Base-by-base conservation (phyloP, 2,797 vertebrate species). In the Phalloptychus januarius region DNA sequence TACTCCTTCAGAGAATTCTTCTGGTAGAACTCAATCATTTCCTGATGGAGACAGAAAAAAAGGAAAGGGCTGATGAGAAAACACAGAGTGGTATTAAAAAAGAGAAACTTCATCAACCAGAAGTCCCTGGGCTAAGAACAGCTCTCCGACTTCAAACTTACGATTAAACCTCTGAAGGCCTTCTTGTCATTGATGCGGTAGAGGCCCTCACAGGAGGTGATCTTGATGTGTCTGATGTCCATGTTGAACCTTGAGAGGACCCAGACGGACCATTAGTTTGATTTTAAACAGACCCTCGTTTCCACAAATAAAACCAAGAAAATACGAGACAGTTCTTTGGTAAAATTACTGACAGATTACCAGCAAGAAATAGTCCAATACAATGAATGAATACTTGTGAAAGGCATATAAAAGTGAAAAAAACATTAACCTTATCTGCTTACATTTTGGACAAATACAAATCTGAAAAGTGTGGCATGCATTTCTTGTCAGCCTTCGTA, bases 141-240 rank as follows among this genome's bases (percentile, higher is more conserved):
- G 1, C 10, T 25, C 54, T 73, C 1, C 44, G 78, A 11, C 5
- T 28, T 10, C 0, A 25, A 13, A 91, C 97, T 92, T 91, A 99
- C 97, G 5, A 89, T 79, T 72, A 98, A 92, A 44, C 97, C 95
- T 75, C 96, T 97, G 93, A 99, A 99, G 0, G 96, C 97, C 89
- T 97, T 98, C 91, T 97, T 98, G 3, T 99, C 97, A 0, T 97
- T 98, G 91, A 99, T 96, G 31, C 97, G 96, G 85, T 94, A 99
- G 7, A 98, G 92, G 7, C 97, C 96, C 42, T 97, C 96, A 0
- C 86, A 71, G 0, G 95, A 96, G 28, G 96, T 96, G 90, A 99
- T 96, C 92, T 96, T 98, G 84, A 99, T 98, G 89, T 98, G 98
- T 82, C 97, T 96, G 86, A 97, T 94, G 85, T 98, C 97, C 80